A percentile compares a stretch with the other conserved stretches of the same genome.
Evolutionary conservation across 2,888 invertebrate species (phyloP).

Genomic region (Plusia festucae): DNA sequence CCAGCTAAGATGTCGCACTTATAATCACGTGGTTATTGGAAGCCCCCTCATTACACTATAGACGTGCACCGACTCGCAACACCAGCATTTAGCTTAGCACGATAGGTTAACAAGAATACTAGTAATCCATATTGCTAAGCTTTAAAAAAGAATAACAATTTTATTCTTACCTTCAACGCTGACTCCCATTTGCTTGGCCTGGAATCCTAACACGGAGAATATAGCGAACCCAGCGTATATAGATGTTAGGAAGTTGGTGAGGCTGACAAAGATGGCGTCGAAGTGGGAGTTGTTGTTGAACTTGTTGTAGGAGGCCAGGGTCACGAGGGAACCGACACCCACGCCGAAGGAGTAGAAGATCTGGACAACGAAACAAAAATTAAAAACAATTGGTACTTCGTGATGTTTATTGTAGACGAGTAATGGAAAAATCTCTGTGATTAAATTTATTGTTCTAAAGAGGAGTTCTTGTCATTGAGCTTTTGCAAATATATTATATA

Average conservation of each 20-base stretch:
- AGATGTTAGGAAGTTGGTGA: constrained; percentile 92
- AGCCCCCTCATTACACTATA: too few relatives aligned
- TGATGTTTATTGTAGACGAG: too few relatives aligned
- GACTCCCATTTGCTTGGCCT: constrained; percentile 91
- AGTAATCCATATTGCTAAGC: too few relatives aligned
- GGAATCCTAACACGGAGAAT: constrained; percentile 94
- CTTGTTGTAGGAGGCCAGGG: constrained; percentile 93
- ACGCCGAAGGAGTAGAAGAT: constrained; percentile 95
- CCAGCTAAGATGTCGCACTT: too few relatives aligned
- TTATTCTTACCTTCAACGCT: constrained; percentile 86
- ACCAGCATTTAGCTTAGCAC: too few relatives aligned
- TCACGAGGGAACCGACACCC: constrained; percentile 93
- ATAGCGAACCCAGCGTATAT: constrained; percentile 94
- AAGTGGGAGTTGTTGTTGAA: constrained; percentile 93
- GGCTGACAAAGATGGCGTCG: constrained; percentile 93
- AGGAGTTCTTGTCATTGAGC: too few relatives aligned
- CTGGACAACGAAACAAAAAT: constrained; percentile 74
- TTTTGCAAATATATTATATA: too few relatives aligned
- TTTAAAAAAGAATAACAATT: background rate
- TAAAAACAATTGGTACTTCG: background rate
- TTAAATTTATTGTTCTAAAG: too few relatives aligned
- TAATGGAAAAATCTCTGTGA: too few relatives aligned
- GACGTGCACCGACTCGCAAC: too few relatives aligned
- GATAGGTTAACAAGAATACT: too few relatives aligned
- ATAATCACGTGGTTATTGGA: too few relatives aligned